These are phyloP conservation scores for Pterophyllum scalare DNA, from an alignment of 2,113 vertebrate genomes.

Conservation along the genomic window DNA sequence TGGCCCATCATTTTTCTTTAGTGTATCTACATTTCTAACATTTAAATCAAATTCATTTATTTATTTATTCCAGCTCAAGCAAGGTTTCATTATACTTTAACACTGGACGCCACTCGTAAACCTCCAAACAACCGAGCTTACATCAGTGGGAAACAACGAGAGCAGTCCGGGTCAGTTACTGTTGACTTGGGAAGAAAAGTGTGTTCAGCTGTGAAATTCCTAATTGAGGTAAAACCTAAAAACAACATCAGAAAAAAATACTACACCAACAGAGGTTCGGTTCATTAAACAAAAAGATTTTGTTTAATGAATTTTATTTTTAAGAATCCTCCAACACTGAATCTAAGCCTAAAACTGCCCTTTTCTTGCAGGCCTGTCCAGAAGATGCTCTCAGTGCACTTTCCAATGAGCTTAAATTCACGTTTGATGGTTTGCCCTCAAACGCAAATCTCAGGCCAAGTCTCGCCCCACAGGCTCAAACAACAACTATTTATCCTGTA, in stretches of 20 bases:
- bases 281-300: no score
- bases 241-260: background rate
- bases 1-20: no score
- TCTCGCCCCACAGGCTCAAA: conserved; percentile 51
- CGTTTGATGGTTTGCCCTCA: conserved; percentile 63
- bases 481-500: conserved; percentile 55
- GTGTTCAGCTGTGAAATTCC: conserved; percentile 7
- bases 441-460: conserved; percentile 36
- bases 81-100: no score
- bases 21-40: no score
- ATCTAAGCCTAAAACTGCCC: no score
- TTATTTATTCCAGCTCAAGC: no score
- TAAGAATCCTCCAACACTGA: no score
- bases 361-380: conserved; percentile 69
- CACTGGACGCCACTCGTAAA: no score
- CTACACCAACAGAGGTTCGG: no score
- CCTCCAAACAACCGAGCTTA: no score
- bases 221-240: conserved; percentile 55
- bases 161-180: background rate
- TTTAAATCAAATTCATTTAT: background rate
- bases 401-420: conserved; percentile 70
- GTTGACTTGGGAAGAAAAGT: accelerated
- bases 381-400: conserved; percentile 74
- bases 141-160: conserved; percentile 27
- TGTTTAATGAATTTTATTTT: no score